A percentile compares a stretch with the other conserved stretches of the same genome.
These are phyloP conservation scores for Staurois parvus DNA, from an alignment of 2,797 vertebrate genomes.

Conservation along the genomic window DNA sequence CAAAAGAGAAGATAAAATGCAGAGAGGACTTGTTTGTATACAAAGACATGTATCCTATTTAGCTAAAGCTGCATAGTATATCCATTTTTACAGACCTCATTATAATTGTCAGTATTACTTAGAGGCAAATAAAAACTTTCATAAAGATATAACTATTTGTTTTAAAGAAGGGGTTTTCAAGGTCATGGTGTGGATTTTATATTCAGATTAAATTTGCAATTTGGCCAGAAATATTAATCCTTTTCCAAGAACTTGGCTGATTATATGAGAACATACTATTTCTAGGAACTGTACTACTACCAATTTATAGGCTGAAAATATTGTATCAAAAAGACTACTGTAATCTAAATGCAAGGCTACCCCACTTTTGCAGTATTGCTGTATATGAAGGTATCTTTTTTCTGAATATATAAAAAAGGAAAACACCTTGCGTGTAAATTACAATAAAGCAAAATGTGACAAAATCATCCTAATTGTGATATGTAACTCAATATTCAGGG, in stretches of 20 bases:
- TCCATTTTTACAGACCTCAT: neutral
- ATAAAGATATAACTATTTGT: neutral
- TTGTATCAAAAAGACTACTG: neutral
- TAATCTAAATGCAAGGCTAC: neutral
- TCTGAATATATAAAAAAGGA: too few relatives aligned
- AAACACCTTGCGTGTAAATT: too few relatives aligned
- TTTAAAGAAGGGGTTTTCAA: neutral
- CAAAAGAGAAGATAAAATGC: neutral
- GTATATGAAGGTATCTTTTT: too few relatives aligned
- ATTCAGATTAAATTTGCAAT: neutral
- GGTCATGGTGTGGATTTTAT: neutral
- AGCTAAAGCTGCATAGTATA: neutral
- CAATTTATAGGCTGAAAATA: neutral
- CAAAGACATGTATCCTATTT: neutral
- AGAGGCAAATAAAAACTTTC: neutral
- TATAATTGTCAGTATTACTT: neutral
- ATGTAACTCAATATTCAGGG: too few relatives aligned
- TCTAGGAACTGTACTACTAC: slow-evolving; percentile 3
- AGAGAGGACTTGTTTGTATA: neutral
- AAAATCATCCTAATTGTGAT: too few relatives aligned
- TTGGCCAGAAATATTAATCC: slow-evolving; percentile 14
- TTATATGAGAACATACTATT: neutral
- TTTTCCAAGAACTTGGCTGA: slow-evolving; percentile 25
- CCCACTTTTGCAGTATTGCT: too few relatives aligned
- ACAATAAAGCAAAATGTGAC: too few relatives aligned